Conservation (phyloP, 2,797 vertebrate species). For the Channa striata region DNA sequence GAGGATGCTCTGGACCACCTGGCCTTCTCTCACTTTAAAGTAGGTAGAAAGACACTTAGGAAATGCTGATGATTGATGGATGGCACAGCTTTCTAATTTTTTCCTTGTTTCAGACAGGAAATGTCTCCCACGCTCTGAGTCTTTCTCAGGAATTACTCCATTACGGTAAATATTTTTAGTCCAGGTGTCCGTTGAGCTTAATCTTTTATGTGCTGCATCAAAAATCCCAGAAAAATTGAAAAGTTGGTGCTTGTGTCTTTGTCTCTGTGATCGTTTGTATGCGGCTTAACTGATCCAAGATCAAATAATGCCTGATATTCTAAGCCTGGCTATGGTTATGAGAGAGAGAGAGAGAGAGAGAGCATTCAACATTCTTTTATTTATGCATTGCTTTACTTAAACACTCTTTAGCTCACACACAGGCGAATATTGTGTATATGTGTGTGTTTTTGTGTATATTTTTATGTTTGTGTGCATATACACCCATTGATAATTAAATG, state of each 20-base stretch:
- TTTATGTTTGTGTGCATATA: no score
- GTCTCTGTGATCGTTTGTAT: not conserved
- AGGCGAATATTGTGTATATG: no score
- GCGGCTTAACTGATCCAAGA: no score
- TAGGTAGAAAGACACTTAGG: conserved; percentile 35
- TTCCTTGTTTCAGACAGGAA: conserved; percentile 88
- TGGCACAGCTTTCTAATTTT: conserved; percentile 18
- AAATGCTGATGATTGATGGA: not conserved
- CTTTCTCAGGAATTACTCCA: conserved; percentile 92
- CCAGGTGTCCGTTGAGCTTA: not conserved
- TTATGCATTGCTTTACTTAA: no score
- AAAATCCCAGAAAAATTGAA: not conserved
- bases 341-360: no score
- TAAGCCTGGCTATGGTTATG: no score
- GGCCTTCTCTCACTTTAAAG: conserved; percentile 96
- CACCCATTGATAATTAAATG: no score
- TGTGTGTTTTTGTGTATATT: no score
- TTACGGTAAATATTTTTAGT: conserved; percentile 83
- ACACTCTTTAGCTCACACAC: no score
- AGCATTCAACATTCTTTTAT: no score
- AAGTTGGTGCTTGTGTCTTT: not conserved
- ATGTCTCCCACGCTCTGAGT: conserved; percentile 89
- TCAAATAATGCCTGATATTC: no score
- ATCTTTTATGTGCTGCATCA: not conserved
- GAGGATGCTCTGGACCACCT: conserved; percentile 93